Evolutionary conservation across 1,140 invertebrate genomes (phyloP), one percentile per base, ranked within the genome.

Genomic region (Zaprionus davidi): DNA sequence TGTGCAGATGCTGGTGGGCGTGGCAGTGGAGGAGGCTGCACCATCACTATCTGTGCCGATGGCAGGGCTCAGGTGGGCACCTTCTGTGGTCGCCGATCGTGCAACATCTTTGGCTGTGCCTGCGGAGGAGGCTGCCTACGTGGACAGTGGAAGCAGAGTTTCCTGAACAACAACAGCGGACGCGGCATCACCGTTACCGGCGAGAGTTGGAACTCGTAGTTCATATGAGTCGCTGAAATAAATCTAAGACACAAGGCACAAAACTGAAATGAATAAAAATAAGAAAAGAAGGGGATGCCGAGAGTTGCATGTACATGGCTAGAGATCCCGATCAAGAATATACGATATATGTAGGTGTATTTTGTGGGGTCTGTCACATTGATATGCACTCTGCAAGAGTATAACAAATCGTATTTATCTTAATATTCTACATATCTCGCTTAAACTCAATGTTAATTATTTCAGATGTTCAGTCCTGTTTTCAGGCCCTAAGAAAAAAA

Each of bases 1-100:
- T 66, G 64, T 15, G 49, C n/a, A 5, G 49, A 53, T 68, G 41
- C 65, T 15, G 65, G 65, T 3, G 65, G 65, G 0, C 11, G 17
- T 5, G 6, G 26, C 13, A 15, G 26, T 7, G 13, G 5, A 0
- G 13, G 26, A 1, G n/a, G 24, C 3, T 68, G 65, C 5, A 58
- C 22, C 11, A 58, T 68, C 0, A 68, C 53, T 5, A 17, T 65
- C 34, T 67, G 65, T 31, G 65, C 65, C 53, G 53, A 67, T 38
- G 65, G 65, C n/a, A 57, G 36, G 65, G 17, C 53, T 15, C 65
- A 26, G 11, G 9, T 20, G n/a, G 65, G 65, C 17, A 58, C 55
- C 22, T 68, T 15, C n/a, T 68, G 65, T 9, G 65, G 65, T 20
- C 55, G 55, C 6, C 11, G 65, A 7, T 28, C 20, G 15, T 68